Conservation (phyloP, 2,888 invertebrate genomes). For the Lithophane socia region DNA sequence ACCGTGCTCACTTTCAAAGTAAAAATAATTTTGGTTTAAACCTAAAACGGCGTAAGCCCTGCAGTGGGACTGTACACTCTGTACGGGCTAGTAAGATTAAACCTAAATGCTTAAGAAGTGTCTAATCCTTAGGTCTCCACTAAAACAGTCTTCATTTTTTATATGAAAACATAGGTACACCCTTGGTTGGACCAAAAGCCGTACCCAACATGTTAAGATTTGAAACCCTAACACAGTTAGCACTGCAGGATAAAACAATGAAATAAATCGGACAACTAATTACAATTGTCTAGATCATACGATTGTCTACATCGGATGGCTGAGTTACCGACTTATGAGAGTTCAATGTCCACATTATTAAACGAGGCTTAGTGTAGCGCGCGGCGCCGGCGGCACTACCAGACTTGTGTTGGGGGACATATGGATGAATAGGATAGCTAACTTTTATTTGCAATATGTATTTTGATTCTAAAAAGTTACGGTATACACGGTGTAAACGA, state of each 20-base stretch:
- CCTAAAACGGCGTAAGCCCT: too few relatives aligned
- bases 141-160: neutral
- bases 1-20: neutral
- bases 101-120: too few relatives aligned
- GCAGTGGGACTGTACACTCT: too few relatives aligned
- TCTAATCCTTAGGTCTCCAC: too few relatives aligned
- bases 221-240: neutral
- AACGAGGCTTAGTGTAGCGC: constrained; percentile 71
- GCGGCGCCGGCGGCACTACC: constrained; percentile 73
- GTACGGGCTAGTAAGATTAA: too few relatives aligned
- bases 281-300: constrained; percentile 54
- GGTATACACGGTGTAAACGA: neutral
- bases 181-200: neutral
- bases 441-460: neutral
- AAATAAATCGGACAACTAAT: constrained; percentile 53
- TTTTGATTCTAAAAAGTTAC: neutral
- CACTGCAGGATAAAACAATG: constrained; percentile 18
- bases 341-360: constrained; percentile 82
- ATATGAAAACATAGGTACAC: neutral
- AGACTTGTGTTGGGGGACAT: constrained; percentile 53
- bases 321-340: constrained; percentile 74
- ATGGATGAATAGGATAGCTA: neutral
- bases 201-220: too few relatives aligned
- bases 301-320: constrained; percentile 59
- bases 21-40: too few relatives aligned